Conservation (phyloP, 1,140 invertebrate species). For the Matsumurasca onukii region DNA sequence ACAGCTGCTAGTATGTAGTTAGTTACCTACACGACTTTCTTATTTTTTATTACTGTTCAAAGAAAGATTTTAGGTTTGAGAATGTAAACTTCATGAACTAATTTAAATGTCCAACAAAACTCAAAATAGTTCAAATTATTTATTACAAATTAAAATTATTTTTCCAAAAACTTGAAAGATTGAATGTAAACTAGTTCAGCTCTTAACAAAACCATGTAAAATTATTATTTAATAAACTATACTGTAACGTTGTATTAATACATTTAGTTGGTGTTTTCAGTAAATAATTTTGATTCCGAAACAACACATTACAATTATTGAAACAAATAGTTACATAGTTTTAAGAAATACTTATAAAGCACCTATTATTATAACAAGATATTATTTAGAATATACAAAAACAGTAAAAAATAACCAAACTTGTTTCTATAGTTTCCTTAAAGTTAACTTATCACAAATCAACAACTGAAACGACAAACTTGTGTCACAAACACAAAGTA, state of each 20-base stretch:
- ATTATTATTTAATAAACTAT: background rate
- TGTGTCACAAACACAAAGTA: too few species aligned
- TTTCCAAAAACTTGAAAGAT: too few species aligned
- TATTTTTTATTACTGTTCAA: too few species aligned
- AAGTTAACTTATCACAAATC: background rate
- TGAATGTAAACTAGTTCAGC: slow-evolving; percentile 19
- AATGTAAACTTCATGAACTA: too few species aligned
- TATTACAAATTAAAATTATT: too few species aligned
- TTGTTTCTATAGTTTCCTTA: background rate
- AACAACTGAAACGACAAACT: background rate
- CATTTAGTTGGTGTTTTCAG: slow-evolving; percentile 18
- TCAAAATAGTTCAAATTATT: too few species aligned
- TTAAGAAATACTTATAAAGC: slow-evolving; percentile 14
- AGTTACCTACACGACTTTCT: too few species aligned
- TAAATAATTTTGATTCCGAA: slow-evolving; percentile 11
- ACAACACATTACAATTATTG: too few species aligned
- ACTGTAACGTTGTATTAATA: background rate
- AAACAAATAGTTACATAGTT: background rate
- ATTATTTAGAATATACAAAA: slow-evolving; percentile 16
- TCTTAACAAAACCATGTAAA: slow-evolving; percentile 15
- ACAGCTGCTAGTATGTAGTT: too few species aligned
- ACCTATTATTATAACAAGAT: slow-evolving; percentile 18
- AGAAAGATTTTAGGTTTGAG: too few species aligned
- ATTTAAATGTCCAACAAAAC: too few species aligned
- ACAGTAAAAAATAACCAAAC: slow-evolving; percentile 8